These are phyloP conservation scores for Prolemur simus DNA, from an alignment of 2,113 vertebrate species.

Conservation along the genomic window DNA sequence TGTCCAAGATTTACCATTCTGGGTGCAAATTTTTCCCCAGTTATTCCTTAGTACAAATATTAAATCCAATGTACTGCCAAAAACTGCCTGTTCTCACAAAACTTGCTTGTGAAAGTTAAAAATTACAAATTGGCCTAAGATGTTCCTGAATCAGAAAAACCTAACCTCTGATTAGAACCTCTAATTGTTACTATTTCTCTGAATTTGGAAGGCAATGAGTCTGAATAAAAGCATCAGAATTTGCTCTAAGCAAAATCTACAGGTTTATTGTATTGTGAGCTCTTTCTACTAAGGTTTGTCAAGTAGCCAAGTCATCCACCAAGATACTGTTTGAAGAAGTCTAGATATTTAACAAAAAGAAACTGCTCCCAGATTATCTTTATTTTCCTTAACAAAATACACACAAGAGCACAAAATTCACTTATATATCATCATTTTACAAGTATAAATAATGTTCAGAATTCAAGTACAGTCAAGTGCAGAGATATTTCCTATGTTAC, in stretches of 20 bases:
- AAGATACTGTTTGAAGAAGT: slow-evolving; percentile 52
- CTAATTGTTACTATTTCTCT: slow-evolving; percentile 31
- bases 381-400: slow-evolving; percentile 88
- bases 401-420: slow-evolving; percentile 85
- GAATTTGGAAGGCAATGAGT: slow-evolving; percentile 22
- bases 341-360: slow-evolving; percentile 69
- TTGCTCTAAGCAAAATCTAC: slow-evolving; percentile 9
- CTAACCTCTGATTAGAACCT: slow-evolving; percentile 40
- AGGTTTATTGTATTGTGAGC: not conserved
- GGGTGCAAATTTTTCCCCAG: not conserved
- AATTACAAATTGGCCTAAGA: slow-evolving; percentile 46
- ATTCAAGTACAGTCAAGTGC: slow-evolving; percentile 90
- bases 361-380: slow-evolving; percentile 81
- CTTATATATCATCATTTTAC: slow-evolving; percentile 83
- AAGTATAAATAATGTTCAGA: slow-evolving; percentile 88
- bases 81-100: slow-evolving; percentile 27
- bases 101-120: slow-evolving; percentile 46
- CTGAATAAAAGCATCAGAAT: slow-evolving; percentile 35
- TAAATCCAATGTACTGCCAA: slow-evolving; percentile 39
- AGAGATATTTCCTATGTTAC: slow-evolving; percentile 83
- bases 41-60: slow-evolving; percentile 25
- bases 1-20: not conserved
- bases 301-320: slow-evolving; percentile 45
- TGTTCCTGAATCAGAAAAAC: slow-evolving; percentile 45
- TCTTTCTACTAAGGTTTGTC: slow-evolving; percentile 44